Percentiles rank a stretch among this genome's conserved stretches.
Evolutionary conservation across 2,888 invertebrate genomes (phyloP).

Genomic region (Pheosia gnoma): DNA sequence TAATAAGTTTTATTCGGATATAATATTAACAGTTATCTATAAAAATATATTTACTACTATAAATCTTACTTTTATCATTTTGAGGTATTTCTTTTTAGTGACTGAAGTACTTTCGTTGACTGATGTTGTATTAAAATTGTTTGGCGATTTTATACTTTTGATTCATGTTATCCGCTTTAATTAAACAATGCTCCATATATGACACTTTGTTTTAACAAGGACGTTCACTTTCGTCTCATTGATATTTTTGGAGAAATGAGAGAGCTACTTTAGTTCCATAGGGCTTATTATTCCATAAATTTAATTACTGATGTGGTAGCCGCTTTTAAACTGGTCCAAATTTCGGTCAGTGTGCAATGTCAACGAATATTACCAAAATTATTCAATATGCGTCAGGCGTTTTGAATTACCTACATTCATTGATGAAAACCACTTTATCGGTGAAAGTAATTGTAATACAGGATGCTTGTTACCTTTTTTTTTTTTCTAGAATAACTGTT

Average conservation of each 20-base stretch:
- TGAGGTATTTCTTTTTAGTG: slow-evolving; percentile 13
- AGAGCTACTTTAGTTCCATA: slow-evolving; percentile 16
- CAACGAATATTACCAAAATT: slow-evolving; percentile 19
- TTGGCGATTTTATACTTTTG: slow-evolving; percentile 43
- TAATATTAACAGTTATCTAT: no score
- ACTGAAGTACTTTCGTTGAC: slow-evolving; percentile 31
- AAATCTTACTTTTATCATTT: slow-evolving; percentile 40
- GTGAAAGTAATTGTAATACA: not conserved
- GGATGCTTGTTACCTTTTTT: no score
- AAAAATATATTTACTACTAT: not conserved
- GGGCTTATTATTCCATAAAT: slow-evolving; percentile 7
- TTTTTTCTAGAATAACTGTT: no score
- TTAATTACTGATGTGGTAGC: slow-evolving; percentile 8
- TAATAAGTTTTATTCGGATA: no score
- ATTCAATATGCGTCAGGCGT: slow-evolving; percentile 19
- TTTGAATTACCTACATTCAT: slow-evolving; percentile 17
- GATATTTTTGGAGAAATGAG: slow-evolving; percentile 30
- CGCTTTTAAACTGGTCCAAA: slow-evolving; percentile 27
- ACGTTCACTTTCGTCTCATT: slow-evolving; percentile 42
- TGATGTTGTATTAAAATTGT: slow-evolving; percentile 35
- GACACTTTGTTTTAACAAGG: slow-evolving; percentile 38
- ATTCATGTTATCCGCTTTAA: slow-evolving; percentile 30
- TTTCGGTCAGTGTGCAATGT: slow-evolving; percentile 40
- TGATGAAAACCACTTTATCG: slow-evolving; percentile 13
- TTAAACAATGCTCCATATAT: slow-evolving; percentile 30